Evolutionary conservation across 1,140 invertebrate species (phyloP).

Genomic region (Copidosoma floridanum): DNA sequence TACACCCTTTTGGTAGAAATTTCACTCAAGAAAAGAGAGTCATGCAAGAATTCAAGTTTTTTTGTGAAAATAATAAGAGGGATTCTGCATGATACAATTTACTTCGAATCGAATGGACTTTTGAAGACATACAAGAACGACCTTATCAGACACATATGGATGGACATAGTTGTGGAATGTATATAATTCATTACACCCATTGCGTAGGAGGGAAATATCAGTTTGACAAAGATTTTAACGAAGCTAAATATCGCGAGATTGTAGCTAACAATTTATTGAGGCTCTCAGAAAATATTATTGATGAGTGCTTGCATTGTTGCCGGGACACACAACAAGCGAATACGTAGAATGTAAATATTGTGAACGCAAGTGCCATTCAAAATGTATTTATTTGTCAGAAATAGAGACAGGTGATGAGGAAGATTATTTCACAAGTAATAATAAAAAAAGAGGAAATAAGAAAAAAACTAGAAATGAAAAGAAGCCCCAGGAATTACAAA

Average conservation of each 20-base stretch:
- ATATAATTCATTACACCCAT: background rate
- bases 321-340: background rate
- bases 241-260: background rate
- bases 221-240: background rate
- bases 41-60: constrained; percentile 1
- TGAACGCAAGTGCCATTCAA: background rate
- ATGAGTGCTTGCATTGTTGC: background rate
- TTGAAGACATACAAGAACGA: background rate
- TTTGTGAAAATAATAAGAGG: background rate
- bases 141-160: background rate
- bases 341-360: background rate
- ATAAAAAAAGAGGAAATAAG: background rate
- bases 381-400: background rate
- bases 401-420: background rate
- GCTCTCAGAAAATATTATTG: background rate
- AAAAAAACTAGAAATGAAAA: background rate
- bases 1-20: constrained; percentile 23
- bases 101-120: background rate
- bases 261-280: background rate
- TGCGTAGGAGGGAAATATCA: background rate
- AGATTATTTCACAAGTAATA: background rate
- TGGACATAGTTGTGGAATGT: background rate
- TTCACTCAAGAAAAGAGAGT: constrained; percentile 2
- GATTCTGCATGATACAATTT: background rate
- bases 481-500: too few relatives aligned